Evolutionary conservation across 92 coral and sea anemone species (phyloP), one percentile per base, ranked within the genome.

Genomic region (Zoanthus gigantus): DNA sequence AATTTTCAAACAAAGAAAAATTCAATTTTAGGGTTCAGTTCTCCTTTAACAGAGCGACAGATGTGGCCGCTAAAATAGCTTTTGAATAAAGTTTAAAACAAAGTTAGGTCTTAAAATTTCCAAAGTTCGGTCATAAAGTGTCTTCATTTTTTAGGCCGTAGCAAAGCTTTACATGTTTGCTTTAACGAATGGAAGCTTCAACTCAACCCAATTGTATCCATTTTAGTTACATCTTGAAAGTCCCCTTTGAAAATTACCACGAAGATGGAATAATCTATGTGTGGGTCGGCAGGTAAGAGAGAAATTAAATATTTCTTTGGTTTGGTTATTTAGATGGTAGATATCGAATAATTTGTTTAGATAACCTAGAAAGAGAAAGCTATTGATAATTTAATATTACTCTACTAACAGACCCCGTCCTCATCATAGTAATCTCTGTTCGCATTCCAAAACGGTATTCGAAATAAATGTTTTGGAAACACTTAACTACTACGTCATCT

Each of bases 191-290:
- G 14, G 14, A 16, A 63, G 32, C 3, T 3, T 63, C 17, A 18
- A 10, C 2, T 63, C 29, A 7, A 17, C 9, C 37, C 50, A 17
- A 50, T 31, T 67, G 28, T 72, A 84, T 78, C 13, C 71, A 15
- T 76, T 52, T 34, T 57, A 97, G 99, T 74, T 97, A 95, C 88
- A 95, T 97, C 61, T 94, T 97, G 46, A 97, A 97, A 92, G 99
- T 97, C 72, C 99, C 99, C 17, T 97, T 97, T 88, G 98, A 95
- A 78, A 97, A 97, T 88, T 95, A 89, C 74, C 93, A 95, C n/a
- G 96, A 96, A 87, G 99, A 96, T 87, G 98, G 99, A 7, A 95
- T 97, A 57, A 94, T 97, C 61, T 97, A 97, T 89, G 99, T 95
- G 17, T 97, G 99, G 99, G 94, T 95, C 58, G 99, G 99, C 76